Percentiles rank a stretch among this genome's conserved stretches.
Evolutionary conservation across 2,797 vertebrate species (phyloP).

Genomic region (Falco berigora): DNA sequence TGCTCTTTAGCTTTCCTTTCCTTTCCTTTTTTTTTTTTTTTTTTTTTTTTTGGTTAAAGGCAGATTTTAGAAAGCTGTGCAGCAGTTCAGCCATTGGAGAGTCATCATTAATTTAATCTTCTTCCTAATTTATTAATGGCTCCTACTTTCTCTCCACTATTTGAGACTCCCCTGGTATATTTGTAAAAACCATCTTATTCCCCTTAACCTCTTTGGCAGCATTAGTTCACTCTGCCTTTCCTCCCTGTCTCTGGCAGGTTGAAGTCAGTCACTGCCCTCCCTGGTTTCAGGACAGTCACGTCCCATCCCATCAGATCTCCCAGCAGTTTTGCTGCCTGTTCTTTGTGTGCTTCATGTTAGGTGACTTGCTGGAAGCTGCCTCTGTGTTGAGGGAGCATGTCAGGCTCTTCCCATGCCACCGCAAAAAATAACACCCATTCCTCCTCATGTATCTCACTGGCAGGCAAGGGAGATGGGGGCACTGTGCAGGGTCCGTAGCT

Average conservation of each 20-base stretch:
- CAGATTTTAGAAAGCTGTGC: conserved; percentile 2
- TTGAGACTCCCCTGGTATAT: conserved; percentile 41
- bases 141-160: conserved; percentile 26
- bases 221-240: background rate
- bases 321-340: background rate
- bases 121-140: conserved; percentile 63
- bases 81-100: conserved; percentile 39
- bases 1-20: background rate
- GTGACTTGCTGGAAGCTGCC: background rate
- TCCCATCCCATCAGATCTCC: background rate
- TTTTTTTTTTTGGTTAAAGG: background rate
- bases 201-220: background rate
- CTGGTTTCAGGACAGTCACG: background rate
- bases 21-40: fast-evolving
- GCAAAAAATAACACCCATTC: background rate
- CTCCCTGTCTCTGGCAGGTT: fast-evolving
- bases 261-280: background rate
- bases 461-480: background rate
- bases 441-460: fast-evolving
- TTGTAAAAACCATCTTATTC: conserved; percentile 9
- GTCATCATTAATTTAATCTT: conserved; percentile 63
- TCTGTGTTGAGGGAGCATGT: too few relatives aligned
- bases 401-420: background rate
- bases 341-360: background rate
- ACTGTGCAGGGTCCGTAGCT: background rate